Conservation (phyloP, 2,113 vertebrate species). For the Syngnathus floridae region DNA sequence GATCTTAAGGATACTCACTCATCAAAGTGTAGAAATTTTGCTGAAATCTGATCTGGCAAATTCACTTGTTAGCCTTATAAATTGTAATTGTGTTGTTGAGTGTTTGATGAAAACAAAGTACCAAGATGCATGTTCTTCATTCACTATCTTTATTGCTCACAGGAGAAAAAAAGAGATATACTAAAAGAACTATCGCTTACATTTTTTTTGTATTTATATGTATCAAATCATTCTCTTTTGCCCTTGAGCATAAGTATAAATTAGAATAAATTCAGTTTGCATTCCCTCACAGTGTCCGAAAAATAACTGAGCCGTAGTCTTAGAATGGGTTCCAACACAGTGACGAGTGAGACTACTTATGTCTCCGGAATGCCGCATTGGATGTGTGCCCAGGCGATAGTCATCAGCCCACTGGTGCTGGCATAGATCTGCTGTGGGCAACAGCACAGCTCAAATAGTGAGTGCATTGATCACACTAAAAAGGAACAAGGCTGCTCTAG, state of each 20-base stretch:
- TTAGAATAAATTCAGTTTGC: constrained; percentile 49
- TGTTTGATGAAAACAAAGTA: background rate
- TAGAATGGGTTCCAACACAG: constrained; percentile 33
- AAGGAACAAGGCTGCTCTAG: constrained; percentile 14
- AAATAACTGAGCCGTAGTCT: constrained; percentile 39
- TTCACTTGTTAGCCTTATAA: background rate
- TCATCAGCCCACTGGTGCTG: constrained; percentile 50
- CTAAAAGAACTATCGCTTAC: constrained; percentile 12
- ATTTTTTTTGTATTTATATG: constrained; percentile 16
- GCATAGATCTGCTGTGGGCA: constrained; percentile 45
- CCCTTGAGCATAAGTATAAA: constrained; percentile 25
- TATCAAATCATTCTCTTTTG: constrained; percentile 16
- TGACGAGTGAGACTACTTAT: constrained; percentile 38
- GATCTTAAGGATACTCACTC: too few species aligned
- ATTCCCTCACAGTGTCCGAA: constrained; percentile 39
- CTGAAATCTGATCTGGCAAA: background rate
- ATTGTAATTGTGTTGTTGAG: background rate
- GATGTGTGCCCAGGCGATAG: constrained; percentile 49
- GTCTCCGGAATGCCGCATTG: constrained; percentile 53
- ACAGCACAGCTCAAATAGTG: constrained; percentile 39
- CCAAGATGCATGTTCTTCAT: background rate
- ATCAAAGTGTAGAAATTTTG: too few species aligned
- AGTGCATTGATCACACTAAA: constrained; percentile 50
- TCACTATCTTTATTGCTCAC: constrained; percentile 29
- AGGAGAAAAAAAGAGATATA: constrained; percentile 4